These are phyloP conservation scores for Triops cancriformis DNA, from an alignment of 1,140 invertebrate species.

Conservation along the genomic window DNA sequence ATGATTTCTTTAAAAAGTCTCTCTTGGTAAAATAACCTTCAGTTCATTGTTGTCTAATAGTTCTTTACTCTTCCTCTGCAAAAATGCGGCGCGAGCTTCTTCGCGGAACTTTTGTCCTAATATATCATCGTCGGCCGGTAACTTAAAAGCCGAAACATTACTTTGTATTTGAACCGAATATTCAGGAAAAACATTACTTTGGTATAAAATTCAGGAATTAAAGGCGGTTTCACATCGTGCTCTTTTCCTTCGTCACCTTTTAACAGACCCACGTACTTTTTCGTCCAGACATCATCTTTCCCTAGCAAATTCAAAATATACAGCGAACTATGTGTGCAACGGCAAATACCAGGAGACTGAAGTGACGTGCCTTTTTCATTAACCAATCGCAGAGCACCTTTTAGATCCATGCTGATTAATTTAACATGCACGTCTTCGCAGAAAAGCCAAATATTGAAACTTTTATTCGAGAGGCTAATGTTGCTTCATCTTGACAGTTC, in stretches of 20 bases:
- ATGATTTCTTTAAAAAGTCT: not conserved
- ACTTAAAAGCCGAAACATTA: constrained; percentile 36
- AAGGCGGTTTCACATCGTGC: constrained; percentile 11
- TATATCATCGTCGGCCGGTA: constrained; percentile 65
- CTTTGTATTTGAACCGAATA: constrained; percentile 18
- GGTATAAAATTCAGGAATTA: constrained; percentile 69
- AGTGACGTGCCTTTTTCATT: not conserved
- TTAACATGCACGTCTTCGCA: not conserved
- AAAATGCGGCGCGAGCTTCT: constrained; percentile 72
- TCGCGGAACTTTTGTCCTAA: constrained; percentile 71
- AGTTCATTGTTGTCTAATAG: constrained; percentile 79
- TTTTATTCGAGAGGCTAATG: too few species aligned
- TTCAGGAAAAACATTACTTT: constrained; percentile 39
- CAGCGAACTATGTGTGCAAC: not conserved
- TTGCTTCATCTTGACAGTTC: too few species aligned
- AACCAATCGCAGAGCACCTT: not conserved
- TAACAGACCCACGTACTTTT: constrained; percentile 23
- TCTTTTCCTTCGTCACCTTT: not conserved
- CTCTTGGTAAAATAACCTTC: constrained; percentile 44
- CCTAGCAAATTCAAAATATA: not conserved
- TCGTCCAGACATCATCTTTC: not conserved
- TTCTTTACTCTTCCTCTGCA: constrained; percentile 72
- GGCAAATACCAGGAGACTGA: not conserved
- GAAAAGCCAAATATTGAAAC: not conserved
- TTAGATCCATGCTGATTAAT: not conserved